phyloP scores from a whole-genome alignment of 1,140 invertebrate species.

The Solenopsis fugax region DNA sequence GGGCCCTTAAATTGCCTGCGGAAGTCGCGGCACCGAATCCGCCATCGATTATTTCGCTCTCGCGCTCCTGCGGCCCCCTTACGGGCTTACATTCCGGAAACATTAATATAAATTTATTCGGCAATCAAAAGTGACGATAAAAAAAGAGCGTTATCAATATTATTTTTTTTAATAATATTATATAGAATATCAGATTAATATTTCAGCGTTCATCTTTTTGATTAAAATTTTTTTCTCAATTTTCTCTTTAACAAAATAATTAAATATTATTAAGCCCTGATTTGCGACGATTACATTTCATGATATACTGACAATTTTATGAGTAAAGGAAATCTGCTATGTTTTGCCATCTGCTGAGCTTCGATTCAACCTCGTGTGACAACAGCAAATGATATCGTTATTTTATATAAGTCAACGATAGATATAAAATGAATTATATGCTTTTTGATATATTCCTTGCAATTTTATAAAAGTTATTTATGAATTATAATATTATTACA shows the following conservation, averaged over 20 bases:
- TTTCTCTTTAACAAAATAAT: not conserved
- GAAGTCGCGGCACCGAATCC: slow-evolving; percentile 76
- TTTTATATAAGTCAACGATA: not conserved
- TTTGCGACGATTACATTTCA: not conserved
- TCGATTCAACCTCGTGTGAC: not conserved
- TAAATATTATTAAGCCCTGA: not conserved
- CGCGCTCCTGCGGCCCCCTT: not conserved
- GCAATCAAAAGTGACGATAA: not conserved
- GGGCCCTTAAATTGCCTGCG: slow-evolving; percentile 78
- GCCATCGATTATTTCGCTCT: slow-evolving; percentile 73
- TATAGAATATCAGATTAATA: not conserved
- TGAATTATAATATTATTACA: not conserved
- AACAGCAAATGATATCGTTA: not conserved
- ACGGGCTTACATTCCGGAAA: not conserved
- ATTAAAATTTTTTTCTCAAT: not conserved
- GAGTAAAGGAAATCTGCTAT: not conserved
- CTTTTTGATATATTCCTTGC: not conserved
- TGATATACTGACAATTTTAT: not conserved
- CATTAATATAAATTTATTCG: slow-evolving; percentile 15
- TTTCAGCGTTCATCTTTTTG: not conserved
- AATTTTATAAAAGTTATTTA: not conserved
- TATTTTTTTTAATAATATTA: not conserved
- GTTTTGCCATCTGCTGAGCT: slow-evolving; percentile 33
- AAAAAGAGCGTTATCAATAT: not conserved
- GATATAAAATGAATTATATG: not conserved